phyloP scores from a whole-genome alignment of 2,888 invertebrate species.

The Eupsilia transversa region DNA sequence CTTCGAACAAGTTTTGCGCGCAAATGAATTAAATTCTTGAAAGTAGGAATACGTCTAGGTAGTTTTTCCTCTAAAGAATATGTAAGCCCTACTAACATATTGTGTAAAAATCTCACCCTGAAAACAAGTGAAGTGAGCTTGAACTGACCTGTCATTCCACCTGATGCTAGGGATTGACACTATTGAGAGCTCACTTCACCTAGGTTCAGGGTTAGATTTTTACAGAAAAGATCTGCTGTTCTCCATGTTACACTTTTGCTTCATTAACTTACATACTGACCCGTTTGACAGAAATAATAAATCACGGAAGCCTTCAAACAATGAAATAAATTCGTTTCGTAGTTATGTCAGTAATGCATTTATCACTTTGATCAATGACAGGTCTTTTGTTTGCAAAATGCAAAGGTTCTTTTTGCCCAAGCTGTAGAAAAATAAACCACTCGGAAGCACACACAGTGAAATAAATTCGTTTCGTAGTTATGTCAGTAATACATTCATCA shows the following conservation, averaged over 20 bases:
- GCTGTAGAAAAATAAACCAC: constrained; percentile 7
- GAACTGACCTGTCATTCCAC: background rate
- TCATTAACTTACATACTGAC: background rate
- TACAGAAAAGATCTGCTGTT: background rate
- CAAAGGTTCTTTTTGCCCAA: constrained; percentile 16
- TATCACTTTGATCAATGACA: constrained; percentile 41
- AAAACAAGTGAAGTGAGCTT: background rate
- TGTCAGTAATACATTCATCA: constrained; percentile 37
- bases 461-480: constrained; percentile 19
- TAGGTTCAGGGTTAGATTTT: background rate
- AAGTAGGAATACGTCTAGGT: background rate
- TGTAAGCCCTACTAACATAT: too few relatives aligned
- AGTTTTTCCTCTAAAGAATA: background rate
- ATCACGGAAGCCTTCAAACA: constrained; percentile 18
- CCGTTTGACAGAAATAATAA: background rate
- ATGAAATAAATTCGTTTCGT: constrained; percentile 20
- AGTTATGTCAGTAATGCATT: constrained; percentile 22
- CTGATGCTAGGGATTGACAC: background rate
- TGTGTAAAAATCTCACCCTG: background rate
- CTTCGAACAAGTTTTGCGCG: background rate
- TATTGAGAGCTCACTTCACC: background rate
- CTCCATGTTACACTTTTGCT: background rate
- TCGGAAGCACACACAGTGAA: constrained; percentile 19
- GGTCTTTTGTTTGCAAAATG: constrained; percentile 45
- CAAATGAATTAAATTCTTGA: background rate